Percentiles rank a stretch among this genome's conserved stretches.
phyloP scores from a whole-genome alignment of 30 jellyfish, hydroid and myxozoan species.

The Hydra vulgaris region DNA sequence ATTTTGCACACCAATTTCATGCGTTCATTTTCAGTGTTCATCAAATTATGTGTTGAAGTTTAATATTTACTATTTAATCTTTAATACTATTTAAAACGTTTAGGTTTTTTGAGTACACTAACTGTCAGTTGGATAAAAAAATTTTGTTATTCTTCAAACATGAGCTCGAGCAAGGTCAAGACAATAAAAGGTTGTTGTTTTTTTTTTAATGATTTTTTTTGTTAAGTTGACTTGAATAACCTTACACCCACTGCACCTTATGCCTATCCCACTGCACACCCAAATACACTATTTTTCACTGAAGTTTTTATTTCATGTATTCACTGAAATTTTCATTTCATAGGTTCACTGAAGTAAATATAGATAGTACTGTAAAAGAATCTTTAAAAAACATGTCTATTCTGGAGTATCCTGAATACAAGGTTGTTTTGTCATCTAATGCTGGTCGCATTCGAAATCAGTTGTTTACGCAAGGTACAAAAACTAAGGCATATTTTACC shows the following conservation, averaged over 20 bases:
- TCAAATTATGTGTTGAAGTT: too few relatives aligned
- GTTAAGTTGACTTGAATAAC: too few relatives aligned
- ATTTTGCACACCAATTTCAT: too few relatives aligned
- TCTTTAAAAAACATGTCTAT: neutral
- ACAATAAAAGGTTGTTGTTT: neutral
- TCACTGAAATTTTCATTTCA: too few relatives aligned
- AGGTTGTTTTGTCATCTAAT: neutral
- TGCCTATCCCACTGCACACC: too few relatives aligned
- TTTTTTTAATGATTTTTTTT: neutral
- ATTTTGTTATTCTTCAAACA: slow-evolving; percentile 7
- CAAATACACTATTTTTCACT: too few relatives aligned
- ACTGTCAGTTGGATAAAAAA: neutral
- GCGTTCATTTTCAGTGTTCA: too few relatives aligned
- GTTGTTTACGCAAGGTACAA: slow-evolving; percentile 6
- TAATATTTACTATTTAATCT: too few relatives aligned
- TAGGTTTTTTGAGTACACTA: neutral
- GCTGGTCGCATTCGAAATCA: neutral
- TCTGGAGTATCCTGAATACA: slow-evolving; percentile 23
- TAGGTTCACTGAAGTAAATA: slow-evolving; percentile 11
- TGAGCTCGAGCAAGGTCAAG: slow-evolving; percentile 2
- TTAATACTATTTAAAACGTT: neutral
- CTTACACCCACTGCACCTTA: too few relatives aligned
- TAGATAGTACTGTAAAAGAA: slow-evolving; percentile 6
- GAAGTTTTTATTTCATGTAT: too few relatives aligned
- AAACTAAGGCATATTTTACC: too few relatives aligned